These are phyloP conservation scores for Trachelus iudaicus DNA, from an alignment of 2,888 invertebrate genomes.

Conservation along the genomic window DNA sequence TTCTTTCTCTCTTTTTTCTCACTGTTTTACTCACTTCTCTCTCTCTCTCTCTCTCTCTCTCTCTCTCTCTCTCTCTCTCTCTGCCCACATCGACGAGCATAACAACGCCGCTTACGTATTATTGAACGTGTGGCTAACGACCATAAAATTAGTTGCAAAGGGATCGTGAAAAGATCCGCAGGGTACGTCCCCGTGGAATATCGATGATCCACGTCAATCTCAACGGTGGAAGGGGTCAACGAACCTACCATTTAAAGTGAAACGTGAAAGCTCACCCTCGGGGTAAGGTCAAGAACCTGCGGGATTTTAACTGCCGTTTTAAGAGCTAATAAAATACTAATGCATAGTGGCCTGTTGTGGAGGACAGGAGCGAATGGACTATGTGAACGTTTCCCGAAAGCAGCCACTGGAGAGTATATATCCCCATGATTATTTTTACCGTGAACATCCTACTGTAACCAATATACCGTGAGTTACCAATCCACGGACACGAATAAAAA, in stretches of 20 bases:
- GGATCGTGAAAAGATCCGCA: neutral
- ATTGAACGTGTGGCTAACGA: constrained; percentile 1
- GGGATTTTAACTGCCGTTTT: neutral
- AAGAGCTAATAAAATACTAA: constrained; percentile 6
- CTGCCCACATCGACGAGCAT: neutral
- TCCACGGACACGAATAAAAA: neutral
- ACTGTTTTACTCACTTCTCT: too few relatives aligned
- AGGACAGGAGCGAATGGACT: neutral
- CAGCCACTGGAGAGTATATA: neutral
- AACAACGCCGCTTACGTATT: neutral
- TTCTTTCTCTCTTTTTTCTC: neutral
- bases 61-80: neutral
- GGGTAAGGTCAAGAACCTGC: constrained; percentile 1
- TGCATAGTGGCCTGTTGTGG: neutral
- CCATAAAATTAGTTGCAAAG: constrained; percentile 1
- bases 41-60: neutral
- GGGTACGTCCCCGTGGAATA: neutral
- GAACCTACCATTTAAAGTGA: neutral
- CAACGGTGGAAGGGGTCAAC: neutral
- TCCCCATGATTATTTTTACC: neutral
- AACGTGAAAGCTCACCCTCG: neutral
- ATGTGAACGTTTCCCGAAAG: neutral
- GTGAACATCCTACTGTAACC: neutral
- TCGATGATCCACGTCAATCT: neutral
- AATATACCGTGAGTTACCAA: neutral